These are phyloP conservation scores for Trilocha varians DNA, from an alignment of 2,888 invertebrate genomes.

Conservation along the genomic window DNA sequence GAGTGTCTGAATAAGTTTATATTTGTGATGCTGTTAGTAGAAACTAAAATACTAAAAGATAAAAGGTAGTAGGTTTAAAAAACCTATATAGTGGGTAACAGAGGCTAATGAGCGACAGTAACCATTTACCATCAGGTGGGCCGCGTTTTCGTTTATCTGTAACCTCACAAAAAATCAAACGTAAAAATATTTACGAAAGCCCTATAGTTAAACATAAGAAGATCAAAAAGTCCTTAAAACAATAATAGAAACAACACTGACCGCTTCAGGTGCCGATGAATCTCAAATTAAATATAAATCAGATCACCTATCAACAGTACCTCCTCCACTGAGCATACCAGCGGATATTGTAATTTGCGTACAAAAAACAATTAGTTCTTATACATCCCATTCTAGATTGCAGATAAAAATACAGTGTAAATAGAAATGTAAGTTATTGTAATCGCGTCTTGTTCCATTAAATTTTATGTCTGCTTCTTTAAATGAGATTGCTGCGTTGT, in stretches of 20 bases:
- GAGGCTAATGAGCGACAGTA: too few relatives aligned
- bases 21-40: too few relatives aligned
- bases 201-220: not conserved
- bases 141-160: too few relatives aligned
- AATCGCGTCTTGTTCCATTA: not conserved
- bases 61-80: too few relatives aligned
- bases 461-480: not conserved
- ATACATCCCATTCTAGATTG: constrained; percentile 59
- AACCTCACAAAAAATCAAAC: too few relatives aligned
- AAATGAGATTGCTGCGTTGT: not conserved
- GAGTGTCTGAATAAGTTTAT: too few relatives aligned
- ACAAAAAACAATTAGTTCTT: constrained; percentile 35
- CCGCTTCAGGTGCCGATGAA: constrained; percentile 51
- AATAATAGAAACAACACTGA: constrained; percentile 9
- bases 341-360: constrained; percentile 50
- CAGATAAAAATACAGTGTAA: constrained; percentile 38
- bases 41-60: too few relatives aligned
- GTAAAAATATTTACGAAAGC: too few relatives aligned
- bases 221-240: not conserved
- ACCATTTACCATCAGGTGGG: too few relatives aligned
- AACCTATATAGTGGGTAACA: too few relatives aligned
- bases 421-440: constrained; percentile 12
- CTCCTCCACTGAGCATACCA: constrained; percentile 50
- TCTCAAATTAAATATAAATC: constrained; percentile 59
- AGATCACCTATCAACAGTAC: constrained; percentile 49